phyloP scores from a whole-genome alignment of 2,888 invertebrate species.

The Pristionchus mayeri region DNA sequence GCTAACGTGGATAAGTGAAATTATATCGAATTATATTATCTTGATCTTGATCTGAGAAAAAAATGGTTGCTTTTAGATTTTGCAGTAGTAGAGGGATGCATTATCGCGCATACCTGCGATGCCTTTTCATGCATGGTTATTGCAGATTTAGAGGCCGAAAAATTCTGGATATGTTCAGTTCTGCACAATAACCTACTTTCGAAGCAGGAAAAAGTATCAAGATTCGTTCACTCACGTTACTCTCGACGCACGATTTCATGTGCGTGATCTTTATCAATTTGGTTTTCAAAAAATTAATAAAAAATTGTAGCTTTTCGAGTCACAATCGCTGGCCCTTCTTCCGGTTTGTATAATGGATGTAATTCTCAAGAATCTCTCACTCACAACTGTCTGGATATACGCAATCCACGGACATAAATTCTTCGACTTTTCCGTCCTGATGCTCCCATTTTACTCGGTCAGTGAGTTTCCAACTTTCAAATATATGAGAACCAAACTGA shows the following conservation, averaged over 20 bases:
- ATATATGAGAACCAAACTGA: too few species aligned
- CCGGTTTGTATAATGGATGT: constrained; percentile 2
- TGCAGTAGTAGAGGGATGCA: neutral
- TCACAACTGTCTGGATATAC: neutral
- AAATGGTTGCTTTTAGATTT: neutral
- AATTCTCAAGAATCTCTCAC: neutral
- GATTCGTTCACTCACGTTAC: neutral
- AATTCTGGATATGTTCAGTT: neutral
- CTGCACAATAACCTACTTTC: neutral
- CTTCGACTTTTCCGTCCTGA: too few species aligned
- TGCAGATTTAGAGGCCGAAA: neutral
- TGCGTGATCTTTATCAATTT: too few species aligned
- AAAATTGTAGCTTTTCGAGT: neutral
- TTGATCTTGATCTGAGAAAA: too few species aligned
- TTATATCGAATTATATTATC: neutral
- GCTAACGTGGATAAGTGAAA: neutral
- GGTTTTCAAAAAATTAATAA: too few species aligned
- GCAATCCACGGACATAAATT: neutral
- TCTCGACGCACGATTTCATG: too few species aligned
- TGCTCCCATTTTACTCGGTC: neutral
- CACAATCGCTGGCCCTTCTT: neutral
- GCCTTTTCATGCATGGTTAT: neutral
- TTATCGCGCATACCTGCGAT: neutral
- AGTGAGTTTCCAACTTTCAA: neutral
- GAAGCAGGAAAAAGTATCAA: neutral